These are phyloP conservation scores for Aegithalos caudatus DNA, from an alignment of 2,113 vertebrate species.

Conservation along the genomic window DNA sequence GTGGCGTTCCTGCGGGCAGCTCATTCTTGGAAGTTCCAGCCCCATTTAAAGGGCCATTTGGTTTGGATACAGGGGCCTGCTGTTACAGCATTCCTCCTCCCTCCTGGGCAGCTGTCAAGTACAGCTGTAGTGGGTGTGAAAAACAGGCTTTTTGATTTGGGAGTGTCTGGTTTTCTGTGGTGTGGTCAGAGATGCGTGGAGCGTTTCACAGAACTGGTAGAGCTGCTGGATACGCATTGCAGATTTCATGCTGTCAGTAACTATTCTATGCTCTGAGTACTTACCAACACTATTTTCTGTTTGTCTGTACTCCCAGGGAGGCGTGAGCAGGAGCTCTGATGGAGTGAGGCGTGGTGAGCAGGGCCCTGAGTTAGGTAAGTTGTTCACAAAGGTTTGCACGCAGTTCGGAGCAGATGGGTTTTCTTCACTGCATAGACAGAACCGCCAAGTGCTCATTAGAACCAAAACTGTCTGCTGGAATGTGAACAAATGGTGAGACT, in stretches of 20 bases:
- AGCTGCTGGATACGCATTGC: not conserved
- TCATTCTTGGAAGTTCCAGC: not conserved
- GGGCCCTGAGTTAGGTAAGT: constrained; percentile 2
- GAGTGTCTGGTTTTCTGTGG: not conserved
- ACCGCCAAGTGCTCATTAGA: not conserved
- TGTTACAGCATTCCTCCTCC: not conserved
- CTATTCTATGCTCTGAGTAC: not conserved
- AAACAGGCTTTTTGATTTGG: not conserved
- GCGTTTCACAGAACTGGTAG: not conserved
- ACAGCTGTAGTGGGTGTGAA: not conserved
- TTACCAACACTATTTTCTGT: not conserved
- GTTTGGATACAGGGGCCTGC: not conserved
- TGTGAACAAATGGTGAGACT: constrained; percentile 6
- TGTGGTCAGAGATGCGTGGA: not conserved
- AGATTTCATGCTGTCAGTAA: not conserved
- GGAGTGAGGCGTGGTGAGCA: not conserved
- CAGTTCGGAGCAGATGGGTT: constrained; percentile 1
- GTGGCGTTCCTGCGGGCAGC: not conserved
- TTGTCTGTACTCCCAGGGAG: not conserved
- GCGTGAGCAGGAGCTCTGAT: not conserved
- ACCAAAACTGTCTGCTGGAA: constrained; percentile 34
- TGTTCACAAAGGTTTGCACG: not conserved
- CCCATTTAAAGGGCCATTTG: constrained; percentile 37
- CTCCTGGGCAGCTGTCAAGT: not conserved
- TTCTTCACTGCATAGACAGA: not conserved